Conservation (phyloP, 2,113 vertebrate species). For the Epinephelus moara region DNA sequence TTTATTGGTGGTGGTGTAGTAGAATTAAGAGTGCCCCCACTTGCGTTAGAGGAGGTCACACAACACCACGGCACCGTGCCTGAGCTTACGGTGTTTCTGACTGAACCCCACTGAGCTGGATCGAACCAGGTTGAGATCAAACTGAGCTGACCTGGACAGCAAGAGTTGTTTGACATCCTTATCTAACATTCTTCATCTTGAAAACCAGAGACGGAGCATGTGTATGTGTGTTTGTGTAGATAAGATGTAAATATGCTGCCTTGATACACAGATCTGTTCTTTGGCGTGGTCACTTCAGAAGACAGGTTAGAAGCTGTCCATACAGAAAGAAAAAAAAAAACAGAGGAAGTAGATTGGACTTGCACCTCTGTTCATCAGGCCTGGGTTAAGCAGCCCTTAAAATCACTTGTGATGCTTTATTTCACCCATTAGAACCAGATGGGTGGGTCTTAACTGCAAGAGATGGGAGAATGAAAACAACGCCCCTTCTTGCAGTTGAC, state of each 20-base stretch:
- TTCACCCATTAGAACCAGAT: constrained; percentile 12
- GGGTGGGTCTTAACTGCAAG: neutral
- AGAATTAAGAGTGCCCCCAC: neutral
- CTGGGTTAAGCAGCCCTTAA: constrained; percentile 54
- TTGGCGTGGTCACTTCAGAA: constrained; percentile 79
- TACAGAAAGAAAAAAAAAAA: constrained; percentile 29
- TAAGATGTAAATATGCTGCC: constrained; percentile 59
- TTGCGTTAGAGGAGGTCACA: constrained; percentile 8
- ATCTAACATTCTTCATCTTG: constrained; percentile 41
- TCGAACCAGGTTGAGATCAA: neutral
- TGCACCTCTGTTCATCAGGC: constrained; percentile 54
- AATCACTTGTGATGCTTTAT: constrained; percentile 1
- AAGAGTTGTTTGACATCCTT: constrained; percentile 42
- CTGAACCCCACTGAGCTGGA: neutral
- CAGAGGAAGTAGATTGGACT: constrained; percentile 55
- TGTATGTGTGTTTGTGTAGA: constrained; percentile 36
- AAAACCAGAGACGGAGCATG: constrained; percentile 38
- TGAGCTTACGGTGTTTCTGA: constrained; percentile 29
- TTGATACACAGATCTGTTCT: constrained; percentile 74
- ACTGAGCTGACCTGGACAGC: constrained; percentile 12
- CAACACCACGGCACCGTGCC: constrained; percentile 12
- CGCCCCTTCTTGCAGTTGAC: constrained; percentile 18
- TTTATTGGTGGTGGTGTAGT: neutral
- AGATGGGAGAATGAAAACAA: constrained; percentile 13
- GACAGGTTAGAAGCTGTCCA: constrained; percentile 51